A percentile compares a stretch with the other conserved stretches of the same genome.
These are phyloP conservation scores for Trichogramma dendrolimi DNA, from an alignment of 2,888 invertebrate species.

Conservation along the genomic window DNA sequence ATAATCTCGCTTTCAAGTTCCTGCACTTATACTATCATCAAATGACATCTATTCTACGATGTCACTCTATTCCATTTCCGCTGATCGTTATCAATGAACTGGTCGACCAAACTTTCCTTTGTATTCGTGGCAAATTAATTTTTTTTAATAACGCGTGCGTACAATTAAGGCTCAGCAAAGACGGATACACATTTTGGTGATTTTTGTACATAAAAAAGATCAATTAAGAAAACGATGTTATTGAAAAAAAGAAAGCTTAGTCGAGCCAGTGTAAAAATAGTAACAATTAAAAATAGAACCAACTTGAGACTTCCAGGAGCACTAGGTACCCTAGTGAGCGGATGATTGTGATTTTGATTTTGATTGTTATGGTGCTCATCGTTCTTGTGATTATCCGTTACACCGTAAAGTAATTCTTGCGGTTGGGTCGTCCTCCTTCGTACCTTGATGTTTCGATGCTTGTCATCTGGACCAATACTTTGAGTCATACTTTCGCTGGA, in stretches of 20 bases:
- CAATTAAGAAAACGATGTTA: no score
- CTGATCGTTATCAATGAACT: no score
- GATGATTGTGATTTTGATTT: slow-evolving; percentile 49
- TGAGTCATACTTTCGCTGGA: slow-evolving; percentile 39
- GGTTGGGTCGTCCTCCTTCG: slow-evolving; percentile 64
- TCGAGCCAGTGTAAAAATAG: slow-evolving; percentile 15
- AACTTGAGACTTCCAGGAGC: slow-evolving; percentile 75
- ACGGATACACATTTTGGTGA: no score
- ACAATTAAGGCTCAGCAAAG: no score
- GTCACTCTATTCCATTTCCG: no score
- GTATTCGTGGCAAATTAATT: no score
- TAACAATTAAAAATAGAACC: slow-evolving; percentile 36
- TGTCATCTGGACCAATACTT: slow-evolving; percentile 43
- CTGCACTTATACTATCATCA: no score
- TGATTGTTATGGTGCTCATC: slow-evolving; percentile 49
- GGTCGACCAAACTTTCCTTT: no score
- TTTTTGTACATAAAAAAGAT: no score
- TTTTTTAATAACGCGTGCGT: no score
- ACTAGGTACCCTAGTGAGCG: slow-evolving; percentile 65
- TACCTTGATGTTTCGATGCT: slow-evolving; percentile 55
- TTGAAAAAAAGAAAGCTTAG: slow-evolving; percentile 10
- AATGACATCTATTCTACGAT: background rate
- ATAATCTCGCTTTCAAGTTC: no score
- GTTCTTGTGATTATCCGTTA: slow-evolving; percentile 44
- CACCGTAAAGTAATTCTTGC: slow-evolving; percentile 67